These are phyloP conservation scores for Cotesia glomerata DNA, from an alignment of 1,140 invertebrate species.

Conservation along the genomic window DNA sequence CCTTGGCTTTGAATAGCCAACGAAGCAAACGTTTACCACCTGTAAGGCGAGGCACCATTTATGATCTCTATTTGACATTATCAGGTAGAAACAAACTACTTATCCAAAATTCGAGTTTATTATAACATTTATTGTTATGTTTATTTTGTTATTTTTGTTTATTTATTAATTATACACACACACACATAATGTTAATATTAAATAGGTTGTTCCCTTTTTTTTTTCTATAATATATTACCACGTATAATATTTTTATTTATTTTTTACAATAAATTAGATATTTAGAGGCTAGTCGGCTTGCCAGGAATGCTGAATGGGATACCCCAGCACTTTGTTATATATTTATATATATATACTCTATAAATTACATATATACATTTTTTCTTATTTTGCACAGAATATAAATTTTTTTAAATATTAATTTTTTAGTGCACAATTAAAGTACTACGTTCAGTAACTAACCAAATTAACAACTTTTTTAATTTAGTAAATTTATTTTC, in stretches of 20 bases:
- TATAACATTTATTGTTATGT: conserved; percentile 22
- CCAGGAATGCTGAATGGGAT: conserved; percentile 49
- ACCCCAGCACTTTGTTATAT: conserved; percentile 37
- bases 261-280: conserved; percentile 32
- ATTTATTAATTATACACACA: conserved; percentile 13
- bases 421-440: not conserved
- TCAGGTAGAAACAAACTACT: conserved; percentile 72
- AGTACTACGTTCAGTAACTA: no score
- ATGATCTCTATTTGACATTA: conserved; percentile 85
- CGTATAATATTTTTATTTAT: conserved; percentile 34
- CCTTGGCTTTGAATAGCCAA: conserved; percentile 73
- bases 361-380: not conserved
- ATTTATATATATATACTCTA: not conserved
- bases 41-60: conserved; percentile 80
- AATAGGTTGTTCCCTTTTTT: not conserved
- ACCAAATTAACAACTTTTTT: no score
- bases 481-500: no score
- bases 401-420: not conserved
- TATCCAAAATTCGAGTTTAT: conserved; percentile 46
- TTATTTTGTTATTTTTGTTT: conserved; percentile 16
- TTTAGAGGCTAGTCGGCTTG: conserved; percentile 40
- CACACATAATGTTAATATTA: not conserved
- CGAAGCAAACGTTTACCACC: conserved; percentile 82
- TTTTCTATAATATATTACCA: not conserved
- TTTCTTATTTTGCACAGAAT: conserved; percentile 29